Conservation (phyloP, 2,113 vertebrate species). For the Brachyhypopomus gauderio region DNA sequence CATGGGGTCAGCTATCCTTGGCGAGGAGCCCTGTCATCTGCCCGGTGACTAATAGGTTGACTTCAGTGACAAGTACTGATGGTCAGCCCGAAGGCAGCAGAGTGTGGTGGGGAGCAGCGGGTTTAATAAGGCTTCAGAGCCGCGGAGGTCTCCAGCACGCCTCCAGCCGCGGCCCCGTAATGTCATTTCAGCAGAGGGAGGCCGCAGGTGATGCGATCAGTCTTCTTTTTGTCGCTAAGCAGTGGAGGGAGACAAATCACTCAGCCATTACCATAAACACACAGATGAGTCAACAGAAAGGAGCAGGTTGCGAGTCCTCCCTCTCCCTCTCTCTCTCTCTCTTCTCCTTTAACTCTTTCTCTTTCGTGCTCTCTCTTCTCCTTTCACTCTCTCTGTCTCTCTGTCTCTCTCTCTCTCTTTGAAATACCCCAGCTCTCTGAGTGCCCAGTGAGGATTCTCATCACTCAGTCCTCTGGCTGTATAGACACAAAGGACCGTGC, state of each 20-base stretch:
- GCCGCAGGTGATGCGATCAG: constrained; percentile 32
- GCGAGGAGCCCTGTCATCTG: constrained; percentile 71
- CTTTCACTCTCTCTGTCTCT: constrained; percentile 1
- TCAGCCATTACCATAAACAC: constrained; percentile 42
- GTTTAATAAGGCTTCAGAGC: constrained; percentile 53
- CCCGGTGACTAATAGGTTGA: constrained; percentile 76
- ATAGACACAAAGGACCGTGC: constrained; percentile 65
- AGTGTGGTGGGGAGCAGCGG: constrained; percentile 41
- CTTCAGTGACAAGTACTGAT: constrained; percentile 76
- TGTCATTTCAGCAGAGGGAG: constrained; percentile 45
- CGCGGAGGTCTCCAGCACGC: not conserved
- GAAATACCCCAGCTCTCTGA: constrained; percentile 34
- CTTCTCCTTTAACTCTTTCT: not conserved
- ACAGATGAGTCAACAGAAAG: not conserved
- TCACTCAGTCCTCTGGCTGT: constrained; percentile 49
- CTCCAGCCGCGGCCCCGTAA: constrained; percentile 35
- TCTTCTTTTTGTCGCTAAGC: constrained; percentile 38
- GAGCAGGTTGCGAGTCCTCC: constrained; percentile 40
- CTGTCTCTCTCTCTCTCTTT: constrained; percentile 23
- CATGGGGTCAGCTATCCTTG: constrained; percentile 73
- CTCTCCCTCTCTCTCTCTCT: constrained; percentile 1
- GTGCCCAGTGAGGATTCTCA: constrained; percentile 41
- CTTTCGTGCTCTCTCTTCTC: not conserved
- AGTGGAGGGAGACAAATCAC: constrained; percentile 13
- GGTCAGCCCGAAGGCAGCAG: constrained; percentile 67